phyloP scores from a whole-genome alignment of 2,888 invertebrate genomes.

The Acleris sparsana region DNA sequence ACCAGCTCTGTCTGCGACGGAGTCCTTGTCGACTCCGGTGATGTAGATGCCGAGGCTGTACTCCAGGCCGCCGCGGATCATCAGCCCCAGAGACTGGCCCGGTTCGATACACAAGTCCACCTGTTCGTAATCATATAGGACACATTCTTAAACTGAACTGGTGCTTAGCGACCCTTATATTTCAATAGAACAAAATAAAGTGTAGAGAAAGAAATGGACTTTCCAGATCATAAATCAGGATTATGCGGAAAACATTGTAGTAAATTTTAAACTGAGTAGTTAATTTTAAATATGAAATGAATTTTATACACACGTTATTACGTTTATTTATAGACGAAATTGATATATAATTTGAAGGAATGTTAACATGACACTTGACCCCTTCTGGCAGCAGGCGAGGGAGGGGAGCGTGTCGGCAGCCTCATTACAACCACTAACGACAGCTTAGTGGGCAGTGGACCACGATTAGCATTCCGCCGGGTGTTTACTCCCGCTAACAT shows the following conservation, averaged over 20 bases:
- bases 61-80: constrained; percentile 97
- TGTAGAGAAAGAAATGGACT: not conserved
- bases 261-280: not conserved
- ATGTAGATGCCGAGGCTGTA: constrained; percentile 98
- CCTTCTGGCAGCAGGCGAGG: constrained; percentile 41
- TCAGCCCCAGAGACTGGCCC: constrained; percentile 95
- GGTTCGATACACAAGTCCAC: constrained; percentile 95
- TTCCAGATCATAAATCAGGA: no score
- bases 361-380: constrained; percentile 19
- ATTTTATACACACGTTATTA: not conserved
- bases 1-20: constrained; percentile 95
- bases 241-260: no score
- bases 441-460: constrained; percentile 55
- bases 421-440: constrained; percentile 63
- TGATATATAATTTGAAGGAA: constrained; percentile 10
- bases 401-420: constrained; percentile 40
- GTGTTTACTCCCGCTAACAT: constrained; percentile 39
- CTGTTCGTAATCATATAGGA: constrained; percentile 59
- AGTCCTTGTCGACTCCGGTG: constrained; percentile 96
- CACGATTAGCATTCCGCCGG: constrained; percentile 63
- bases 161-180: no score
- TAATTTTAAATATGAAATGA: not conserved
- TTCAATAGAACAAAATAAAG: not conserved
- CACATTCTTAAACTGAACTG: no score
- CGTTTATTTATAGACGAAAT: not conserved